Percentiles rank a stretch among this genome's conserved stretches.
Conservation (phyloP, 2,888 invertebrate genomes). For the Syrista parreyssii region DNA sequence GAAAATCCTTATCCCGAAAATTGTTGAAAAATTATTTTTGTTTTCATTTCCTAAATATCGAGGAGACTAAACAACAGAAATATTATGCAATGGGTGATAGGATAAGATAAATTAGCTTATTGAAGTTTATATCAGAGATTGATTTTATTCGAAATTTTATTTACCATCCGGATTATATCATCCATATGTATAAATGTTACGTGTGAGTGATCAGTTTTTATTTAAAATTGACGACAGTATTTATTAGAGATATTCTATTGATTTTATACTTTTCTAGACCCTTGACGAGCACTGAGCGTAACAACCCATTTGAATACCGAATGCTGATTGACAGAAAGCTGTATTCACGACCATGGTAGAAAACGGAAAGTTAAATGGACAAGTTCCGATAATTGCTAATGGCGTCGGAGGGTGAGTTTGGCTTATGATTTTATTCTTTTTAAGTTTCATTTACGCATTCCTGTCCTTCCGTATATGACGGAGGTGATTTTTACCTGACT, state of each 20-base stretch:
- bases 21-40: no score
- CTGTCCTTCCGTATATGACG: not conserved
- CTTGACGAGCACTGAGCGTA: not conserved
- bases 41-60: not conserved
- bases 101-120: not conserved
- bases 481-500: not conserved
- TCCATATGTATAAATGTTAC: not conserved
- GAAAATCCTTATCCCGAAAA: no score
- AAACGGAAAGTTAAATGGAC: constrained; percentile 37
- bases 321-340: constrained; percentile 21
- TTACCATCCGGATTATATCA: not conserved
- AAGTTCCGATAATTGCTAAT: constrained; percentile 36
- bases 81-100: not conserved
- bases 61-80: not conserved
- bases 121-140: not conserved
- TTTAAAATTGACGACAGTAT: not conserved
- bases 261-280: constrained; percentile 19
- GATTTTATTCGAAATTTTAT: not conserved
- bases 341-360: constrained; percentile 41
- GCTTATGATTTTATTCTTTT: not conserved
- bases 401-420: constrained; percentile 38
- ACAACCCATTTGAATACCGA: constrained; percentile 10
- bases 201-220: no score
- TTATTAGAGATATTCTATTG: not conserved
- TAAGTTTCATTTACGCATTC: not conserved